Conservation (phyloP, 2,797 vertebrate species). For the Squalus acanthias region DNA sequence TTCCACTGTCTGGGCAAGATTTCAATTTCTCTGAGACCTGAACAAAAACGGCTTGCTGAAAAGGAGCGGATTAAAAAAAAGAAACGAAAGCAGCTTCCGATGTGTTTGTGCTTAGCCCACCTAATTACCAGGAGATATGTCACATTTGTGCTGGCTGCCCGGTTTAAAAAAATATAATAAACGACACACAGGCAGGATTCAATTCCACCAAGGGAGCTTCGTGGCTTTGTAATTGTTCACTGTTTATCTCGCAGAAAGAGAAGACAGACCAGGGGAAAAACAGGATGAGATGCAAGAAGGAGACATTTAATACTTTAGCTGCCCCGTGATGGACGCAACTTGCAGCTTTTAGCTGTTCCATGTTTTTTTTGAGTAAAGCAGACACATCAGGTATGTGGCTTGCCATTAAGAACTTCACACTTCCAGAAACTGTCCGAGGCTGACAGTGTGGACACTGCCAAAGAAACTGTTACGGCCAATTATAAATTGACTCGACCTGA, state of each 20-base stretch:
- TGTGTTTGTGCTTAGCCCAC: not conserved
- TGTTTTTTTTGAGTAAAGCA: too few relatives aligned
- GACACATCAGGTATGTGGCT: not conserved
- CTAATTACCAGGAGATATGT: not conserved
- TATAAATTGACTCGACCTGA: not conserved
- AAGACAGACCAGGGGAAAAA: not conserved
- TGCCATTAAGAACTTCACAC: not conserved
- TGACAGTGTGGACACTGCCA: not conserved
- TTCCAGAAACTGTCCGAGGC: not conserved
- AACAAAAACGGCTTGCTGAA: not conserved
- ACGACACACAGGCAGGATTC: not conserved
- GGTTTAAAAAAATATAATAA: not conserved
- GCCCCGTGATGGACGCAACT: not conserved
- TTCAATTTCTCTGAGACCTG: conserved; percentile 11
- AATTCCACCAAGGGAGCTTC: not conserved
- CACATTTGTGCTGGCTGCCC: not conserved
- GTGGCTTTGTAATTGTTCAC: not conserved
- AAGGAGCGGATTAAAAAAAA: not conserved
- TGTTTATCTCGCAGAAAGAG: not conserved
- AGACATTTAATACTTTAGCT: not conserved
- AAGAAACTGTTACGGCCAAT: not conserved
- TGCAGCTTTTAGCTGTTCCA: not conserved
- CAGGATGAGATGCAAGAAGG: not conserved
- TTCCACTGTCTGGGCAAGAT: conserved; percentile 2
- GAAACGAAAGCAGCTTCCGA: not conserved